Evolutionary conservation across 2,113 vertebrate species (phyloP).

Genomic region (Alaudala cheleensis): DNA sequence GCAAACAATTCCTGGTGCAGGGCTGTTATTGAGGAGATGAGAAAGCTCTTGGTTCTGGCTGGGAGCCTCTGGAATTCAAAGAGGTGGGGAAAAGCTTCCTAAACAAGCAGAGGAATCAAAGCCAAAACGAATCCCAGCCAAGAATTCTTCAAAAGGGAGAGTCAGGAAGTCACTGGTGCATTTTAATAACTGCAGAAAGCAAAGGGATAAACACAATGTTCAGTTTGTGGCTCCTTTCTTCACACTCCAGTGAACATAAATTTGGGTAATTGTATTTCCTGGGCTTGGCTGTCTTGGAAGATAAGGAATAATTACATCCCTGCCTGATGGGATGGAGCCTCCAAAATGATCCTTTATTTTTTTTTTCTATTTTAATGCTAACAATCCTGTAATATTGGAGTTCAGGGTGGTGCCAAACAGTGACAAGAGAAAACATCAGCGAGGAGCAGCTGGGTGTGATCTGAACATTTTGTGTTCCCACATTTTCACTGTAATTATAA

Average conservation of each 20-base stretch:
- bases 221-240: constrained; percentile 66
- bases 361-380: constrained; percentile 41
- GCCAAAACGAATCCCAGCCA: background rate
- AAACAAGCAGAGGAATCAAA: background rate
- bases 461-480: background rate
- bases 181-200: constrained; percentile 69
- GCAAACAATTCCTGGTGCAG: background rate
- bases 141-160: background rate
- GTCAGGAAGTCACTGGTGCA: constrained; percentile 5
- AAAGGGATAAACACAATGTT: constrained; percentile 73
- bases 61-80: background rate
- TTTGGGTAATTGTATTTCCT: constrained; percentile 80
- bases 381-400: constrained; percentile 66
- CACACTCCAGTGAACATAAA: constrained; percentile 66
- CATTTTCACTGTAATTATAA: background rate
- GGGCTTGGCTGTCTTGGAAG: constrained; percentile 70
- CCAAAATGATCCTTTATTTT: constrained; percentile 33
- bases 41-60: background rate
- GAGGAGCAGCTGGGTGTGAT: background rate
- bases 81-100: background rate
- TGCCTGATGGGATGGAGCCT: constrained; percentile 60
- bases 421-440: constrained; percentile 43
- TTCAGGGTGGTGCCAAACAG: constrained; percentile 63
- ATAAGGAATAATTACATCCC: constrained; percentile 80
- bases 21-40: background rate